These are phyloP conservation scores for Oeneis ivallda DNA, from an alignment of 2,888 invertebrate genomes.

Conservation along the genomic window DNA sequence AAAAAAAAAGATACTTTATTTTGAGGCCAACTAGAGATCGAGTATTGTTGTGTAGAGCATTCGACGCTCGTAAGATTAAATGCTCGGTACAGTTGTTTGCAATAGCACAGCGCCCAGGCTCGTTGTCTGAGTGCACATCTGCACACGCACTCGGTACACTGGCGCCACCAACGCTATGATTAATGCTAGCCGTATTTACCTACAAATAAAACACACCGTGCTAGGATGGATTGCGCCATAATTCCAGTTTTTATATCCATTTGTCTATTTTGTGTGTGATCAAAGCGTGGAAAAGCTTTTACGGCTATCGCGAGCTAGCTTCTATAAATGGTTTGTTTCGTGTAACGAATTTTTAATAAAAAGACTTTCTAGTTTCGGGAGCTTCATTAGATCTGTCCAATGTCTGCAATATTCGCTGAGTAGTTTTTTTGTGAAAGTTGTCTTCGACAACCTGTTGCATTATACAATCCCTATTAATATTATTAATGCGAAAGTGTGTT, in stretches of 20 bases:
- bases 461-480: too few species aligned
- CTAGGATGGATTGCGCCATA: slow-evolving; percentile 54
- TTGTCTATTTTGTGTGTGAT: slow-evolving; percentile 60
- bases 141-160: slow-evolving; percentile 60
- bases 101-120: slow-evolving; percentile 46
- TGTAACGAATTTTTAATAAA: slow-evolving; percentile 23
- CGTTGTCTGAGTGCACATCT: slow-evolving; percentile 49
- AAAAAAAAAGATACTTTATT: too few species aligned
- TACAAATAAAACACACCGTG: slow-evolving; percentile 43
- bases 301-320: slow-evolving; percentile 33
- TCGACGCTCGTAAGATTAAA: slow-evolving; percentile 22
- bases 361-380: not conserved
- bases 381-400: too few species aligned
- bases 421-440: too few species aligned
- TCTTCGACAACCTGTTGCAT: too few species aligned
- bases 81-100: slow-evolving; percentile 67
- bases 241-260: slow-evolving; percentile 65
- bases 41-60: slow-evolving; percentile 20
- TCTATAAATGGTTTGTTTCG: slow-evolving; percentile 31
- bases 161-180: slow-evolving; percentile 62
- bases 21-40: too few species aligned
- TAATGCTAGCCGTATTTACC: slow-evolving; percentile 62
- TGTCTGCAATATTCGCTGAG: too few species aligned
- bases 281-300: slow-evolving; percentile 55
- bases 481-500: too few species aligned